These are phyloP conservation scores for Epicauta chinensis DNA, from an alignment of 1,140 invertebrate species.

Conservation along the genomic window DNA sequence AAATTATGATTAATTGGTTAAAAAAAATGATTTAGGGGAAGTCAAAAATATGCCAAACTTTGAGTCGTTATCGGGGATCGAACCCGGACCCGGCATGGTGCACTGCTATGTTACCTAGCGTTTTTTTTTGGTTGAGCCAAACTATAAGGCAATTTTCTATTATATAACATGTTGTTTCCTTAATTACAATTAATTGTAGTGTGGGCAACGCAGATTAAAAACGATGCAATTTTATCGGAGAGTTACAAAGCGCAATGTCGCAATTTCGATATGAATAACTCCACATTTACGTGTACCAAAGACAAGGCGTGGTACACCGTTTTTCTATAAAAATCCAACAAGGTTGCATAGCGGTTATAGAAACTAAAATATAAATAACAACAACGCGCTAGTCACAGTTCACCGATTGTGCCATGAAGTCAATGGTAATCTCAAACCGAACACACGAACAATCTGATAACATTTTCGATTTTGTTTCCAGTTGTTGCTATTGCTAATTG, in stretches of 20 bases:
- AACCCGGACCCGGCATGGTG: too few relatives aligned
- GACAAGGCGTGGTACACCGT: constrained; percentile 21
- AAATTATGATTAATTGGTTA: too few relatives aligned
- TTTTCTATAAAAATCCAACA: constrained; percentile 27
- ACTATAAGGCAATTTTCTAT: too few relatives aligned
- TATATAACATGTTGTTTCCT: too few relatives aligned
- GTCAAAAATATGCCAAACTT: too few relatives aligned
- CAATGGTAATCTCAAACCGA: constrained; percentile 22
- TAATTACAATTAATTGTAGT: too few relatives aligned
- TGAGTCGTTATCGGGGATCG: too few relatives aligned
- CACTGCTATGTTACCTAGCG: too few relatives aligned
- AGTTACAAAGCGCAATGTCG: constrained; percentile 15
- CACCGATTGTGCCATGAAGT: constrained; percentile 26
- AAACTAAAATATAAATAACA: constrained; percentile 32
- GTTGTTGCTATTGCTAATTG: constrained; percentile 24
- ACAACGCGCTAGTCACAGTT: constrained; percentile 26
- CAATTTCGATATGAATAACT: constrained; percentile 18
- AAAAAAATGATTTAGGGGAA: too few relatives aligned
- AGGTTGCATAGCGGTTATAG: constrained; percentile 34
- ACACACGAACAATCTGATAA: background rate
- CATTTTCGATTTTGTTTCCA: background rate
- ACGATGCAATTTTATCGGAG: too few relatives aligned
- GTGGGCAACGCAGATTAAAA: too few relatives aligned
- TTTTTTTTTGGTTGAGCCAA: too few relatives aligned
- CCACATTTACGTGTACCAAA: constrained; percentile 20